Percentiles rank a stretch among this genome's conserved stretches.
Evolutionary conservation across 23 tunicate species (phyloP).

Genomic region (Trididemnum clinides): DNA sequence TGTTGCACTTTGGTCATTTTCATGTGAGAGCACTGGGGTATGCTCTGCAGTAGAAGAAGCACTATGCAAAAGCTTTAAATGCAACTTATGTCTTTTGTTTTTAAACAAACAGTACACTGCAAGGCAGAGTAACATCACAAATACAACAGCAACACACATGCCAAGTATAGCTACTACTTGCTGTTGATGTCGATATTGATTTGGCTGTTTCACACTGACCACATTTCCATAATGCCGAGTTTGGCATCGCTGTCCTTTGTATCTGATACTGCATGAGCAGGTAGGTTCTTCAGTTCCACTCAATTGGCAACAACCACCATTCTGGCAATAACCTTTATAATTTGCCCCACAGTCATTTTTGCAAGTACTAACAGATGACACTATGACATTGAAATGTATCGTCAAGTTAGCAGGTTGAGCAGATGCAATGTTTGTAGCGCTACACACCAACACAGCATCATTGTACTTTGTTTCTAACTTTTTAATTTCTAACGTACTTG

Average conservation of each 20-base stretch:
- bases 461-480: not conserved
- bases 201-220: not conserved
- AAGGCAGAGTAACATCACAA: not conserved
- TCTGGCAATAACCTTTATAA: not conserved
- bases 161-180: not conserved
- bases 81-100: conserved; percentile 4
- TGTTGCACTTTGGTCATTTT: no score
- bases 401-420: not conserved
- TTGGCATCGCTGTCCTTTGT: not conserved
- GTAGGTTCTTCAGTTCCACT: not conserved
- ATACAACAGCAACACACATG: not conserved
- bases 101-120: conserved; percentile 24
- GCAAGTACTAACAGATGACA: not conserved
- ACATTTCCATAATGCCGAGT: not conserved
- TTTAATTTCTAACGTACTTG: not conserved
- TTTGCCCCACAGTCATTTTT: not conserved
- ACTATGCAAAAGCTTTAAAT: not conserved
- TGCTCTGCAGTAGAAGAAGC: no score
- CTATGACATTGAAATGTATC: not conserved
- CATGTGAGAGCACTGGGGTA: no score
- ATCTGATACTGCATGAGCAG: not conserved
- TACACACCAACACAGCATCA: not conserved
- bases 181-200: conserved; percentile 7
- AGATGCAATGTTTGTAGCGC: conserved; percentile 20
- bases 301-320: not conserved